Evolutionary conservation across 2,888 invertebrate genomes (phyloP), one percentile per base, ranked within the genome.

Genomic region (Eucera pruinosa): DNA sequence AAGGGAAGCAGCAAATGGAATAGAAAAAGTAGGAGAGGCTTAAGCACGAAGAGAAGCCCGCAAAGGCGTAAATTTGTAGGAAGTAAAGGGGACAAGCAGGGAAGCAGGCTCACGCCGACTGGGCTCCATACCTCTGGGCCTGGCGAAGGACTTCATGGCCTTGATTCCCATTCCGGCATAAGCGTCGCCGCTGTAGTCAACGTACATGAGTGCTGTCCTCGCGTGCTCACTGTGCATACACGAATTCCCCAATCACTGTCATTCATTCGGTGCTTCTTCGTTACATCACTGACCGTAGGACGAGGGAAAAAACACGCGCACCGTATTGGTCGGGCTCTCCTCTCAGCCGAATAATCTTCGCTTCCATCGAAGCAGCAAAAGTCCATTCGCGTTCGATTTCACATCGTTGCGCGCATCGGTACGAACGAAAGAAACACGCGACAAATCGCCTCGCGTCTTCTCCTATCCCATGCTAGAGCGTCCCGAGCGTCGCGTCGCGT

Each of bases 71-170:
- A n/a, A 27, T 27, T 20, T 68, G n/a, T 33, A 36, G n/a, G 18
- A 54, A 25, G 30, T 48, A 41, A 61, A 62, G 30, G 30, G 41
- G 39, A 13, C 25, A 7, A 33, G 33, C 33, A 7, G 33, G n/a
- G n/a, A n/a, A 2, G 20, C 18, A 20, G 2, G 57, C 13, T 18
- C 15, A 52, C 50, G 66, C 33, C 73, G 30, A 18, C 61, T 30
- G 39, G 41, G 41, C 77, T 62, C 76, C 93, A 94, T 94, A 96
- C 96, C 96, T 96, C 96, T 96, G 93, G 95, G 95, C 95, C 96
- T 96, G 94, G 95, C 96, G 94, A 96, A 96, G 94, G 96, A 95
- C 95, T 96, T 96, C 96, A 96, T 96, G 93, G 95, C 94, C 95
- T 96, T 96, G 95, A 96, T 96, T 96, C 96, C 96, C 96, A 96